A percentile compares a stretch with the other conserved stretches of the same genome.
These are phyloP conservation scores for Mungos mungo DNA, from an alignment of 2,113 vertebrate species.

Conservation along the genomic window DNA sequence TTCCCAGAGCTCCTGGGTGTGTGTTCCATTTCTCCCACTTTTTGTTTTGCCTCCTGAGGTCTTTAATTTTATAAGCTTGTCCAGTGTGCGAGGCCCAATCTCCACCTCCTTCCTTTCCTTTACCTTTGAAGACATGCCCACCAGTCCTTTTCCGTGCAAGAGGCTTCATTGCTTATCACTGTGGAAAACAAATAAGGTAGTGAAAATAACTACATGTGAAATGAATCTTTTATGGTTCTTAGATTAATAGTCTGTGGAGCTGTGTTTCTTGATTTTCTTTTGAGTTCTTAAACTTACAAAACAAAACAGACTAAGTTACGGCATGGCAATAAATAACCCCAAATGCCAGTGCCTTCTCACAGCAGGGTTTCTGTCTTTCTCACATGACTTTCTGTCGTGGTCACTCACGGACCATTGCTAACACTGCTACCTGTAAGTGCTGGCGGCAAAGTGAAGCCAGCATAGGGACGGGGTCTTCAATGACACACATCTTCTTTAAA, in stretches of 20 bases:
- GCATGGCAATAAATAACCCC: neutral
- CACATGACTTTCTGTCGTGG: neutral
- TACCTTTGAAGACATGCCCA: neutral
- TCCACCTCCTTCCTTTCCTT: neutral
- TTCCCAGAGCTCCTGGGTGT: neutral
- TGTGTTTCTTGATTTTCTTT: neutral
- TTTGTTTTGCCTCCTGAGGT: neutral
- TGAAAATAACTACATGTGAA: neutral
- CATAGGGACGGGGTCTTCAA: neutral
- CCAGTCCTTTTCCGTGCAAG: neutral
- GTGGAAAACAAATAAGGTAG: neutral
- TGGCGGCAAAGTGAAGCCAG: neutral
- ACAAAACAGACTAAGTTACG: neutral
- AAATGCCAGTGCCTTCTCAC: neutral
- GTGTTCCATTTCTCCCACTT: neutral
- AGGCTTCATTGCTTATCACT: neutral
- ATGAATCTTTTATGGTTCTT: neutral
- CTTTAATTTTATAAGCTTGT: neutral
- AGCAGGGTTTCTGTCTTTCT: neutral
- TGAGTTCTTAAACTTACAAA: constrained; percentile 22
- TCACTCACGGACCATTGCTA: neutral
- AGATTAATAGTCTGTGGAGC: neutral
- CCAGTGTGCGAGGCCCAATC: neutral
- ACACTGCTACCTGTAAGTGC: neutral
- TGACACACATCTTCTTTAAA: neutral